These are phyloP conservation scores for Dipodomys ordii DNA, from an alignment of 2,113 vertebrate genomes.

Conservation along the genomic window DNA sequence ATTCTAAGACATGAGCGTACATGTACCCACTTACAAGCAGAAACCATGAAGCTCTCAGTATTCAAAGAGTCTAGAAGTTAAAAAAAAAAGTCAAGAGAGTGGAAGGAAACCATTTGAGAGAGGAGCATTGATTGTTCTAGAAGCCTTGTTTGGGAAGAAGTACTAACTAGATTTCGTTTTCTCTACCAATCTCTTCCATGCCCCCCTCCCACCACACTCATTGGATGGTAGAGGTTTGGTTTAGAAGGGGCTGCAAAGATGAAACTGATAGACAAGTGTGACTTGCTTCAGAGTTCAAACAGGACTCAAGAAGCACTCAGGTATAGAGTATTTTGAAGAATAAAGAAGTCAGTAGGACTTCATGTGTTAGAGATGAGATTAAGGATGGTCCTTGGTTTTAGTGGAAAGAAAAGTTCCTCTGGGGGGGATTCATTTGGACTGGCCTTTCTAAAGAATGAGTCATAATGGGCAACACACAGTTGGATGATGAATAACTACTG, in stretches of 20 bases:
- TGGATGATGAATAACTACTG: background rate
- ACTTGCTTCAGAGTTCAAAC: background rate
- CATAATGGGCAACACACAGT: background rate
- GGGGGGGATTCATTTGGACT: background rate
- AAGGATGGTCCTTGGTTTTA: background rate
- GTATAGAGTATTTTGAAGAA: background rate
- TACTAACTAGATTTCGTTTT: too few species aligned
- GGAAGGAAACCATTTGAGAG: accelerated
- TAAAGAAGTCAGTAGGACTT: background rate
- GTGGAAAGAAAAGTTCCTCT: background rate
- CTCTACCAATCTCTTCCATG: too few species aligned
- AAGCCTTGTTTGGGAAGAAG: background rate
- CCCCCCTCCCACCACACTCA: too few species aligned
- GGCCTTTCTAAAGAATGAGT: background rate
- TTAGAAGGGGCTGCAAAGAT: background rate
- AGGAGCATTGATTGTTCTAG: accelerated
- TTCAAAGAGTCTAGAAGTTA: background rate
- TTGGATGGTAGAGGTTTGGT: too few species aligned
- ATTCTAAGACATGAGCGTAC: background rate
- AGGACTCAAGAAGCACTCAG: background rate
- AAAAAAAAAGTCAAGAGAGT: background rate
- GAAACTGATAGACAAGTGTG: background rate
- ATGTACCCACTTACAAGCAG: background rate
- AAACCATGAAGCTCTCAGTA: background rate
- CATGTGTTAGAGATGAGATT: too few species aligned